phyloP scores from a whole-genome alignment of 92 coral and sea anemone genomes.

The Isaurus tuberculatus region DNA sequence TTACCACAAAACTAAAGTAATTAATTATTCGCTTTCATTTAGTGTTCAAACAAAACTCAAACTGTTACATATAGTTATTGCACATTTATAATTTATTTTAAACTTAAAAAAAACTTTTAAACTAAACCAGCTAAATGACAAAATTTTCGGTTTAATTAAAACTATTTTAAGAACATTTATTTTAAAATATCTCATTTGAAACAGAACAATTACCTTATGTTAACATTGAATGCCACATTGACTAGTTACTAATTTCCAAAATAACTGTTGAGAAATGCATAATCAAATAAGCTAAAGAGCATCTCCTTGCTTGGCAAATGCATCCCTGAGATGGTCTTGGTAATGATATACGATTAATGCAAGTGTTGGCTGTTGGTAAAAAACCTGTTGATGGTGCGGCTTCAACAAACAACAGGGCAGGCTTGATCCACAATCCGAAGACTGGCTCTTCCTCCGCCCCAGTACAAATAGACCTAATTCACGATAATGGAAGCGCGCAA shows the following conservation, averaged over 20 bases:
- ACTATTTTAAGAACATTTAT: constrained; percentile 7
- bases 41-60: too few species aligned
- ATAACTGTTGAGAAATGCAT: background rate
- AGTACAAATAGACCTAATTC: too few species aligned
- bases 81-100: too few species aligned
- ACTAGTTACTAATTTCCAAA: background rate
- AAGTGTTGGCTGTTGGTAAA: constrained; percentile 19
- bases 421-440: constrained; percentile 11
- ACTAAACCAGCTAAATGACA: too few species aligned
- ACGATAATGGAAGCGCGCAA: too few species aligned
- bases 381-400: background rate
- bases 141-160: background rate
- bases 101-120: too few species aligned
- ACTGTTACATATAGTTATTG: too few species aligned
- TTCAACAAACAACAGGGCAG: constrained; percentile 9
- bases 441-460: constrained; percentile 9
- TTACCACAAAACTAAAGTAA: too few species aligned
- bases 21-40: too few species aligned
- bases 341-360: constrained; percentile 7
- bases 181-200: background rate
- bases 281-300: constrained; percentile 4
- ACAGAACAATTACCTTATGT: background rate
- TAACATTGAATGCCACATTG: background rate
- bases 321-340: background rate
- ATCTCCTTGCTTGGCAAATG: constrained; percentile 3